Conservation (phyloP, 2,888 invertebrate species). For the Merodon equestris region DNA sequence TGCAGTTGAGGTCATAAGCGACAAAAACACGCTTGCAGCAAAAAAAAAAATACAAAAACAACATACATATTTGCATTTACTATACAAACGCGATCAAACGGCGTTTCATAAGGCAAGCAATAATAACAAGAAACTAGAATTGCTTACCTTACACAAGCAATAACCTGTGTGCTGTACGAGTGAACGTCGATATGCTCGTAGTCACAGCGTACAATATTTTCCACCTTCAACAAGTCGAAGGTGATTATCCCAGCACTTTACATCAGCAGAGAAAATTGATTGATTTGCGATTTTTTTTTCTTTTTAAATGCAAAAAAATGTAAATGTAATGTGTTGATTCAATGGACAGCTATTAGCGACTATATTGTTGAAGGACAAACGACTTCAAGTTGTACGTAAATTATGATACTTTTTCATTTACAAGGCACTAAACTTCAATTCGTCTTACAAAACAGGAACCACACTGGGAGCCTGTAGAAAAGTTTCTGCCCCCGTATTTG, state of each 20-base stretch:
- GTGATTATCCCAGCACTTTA: conserved; percentile 67
- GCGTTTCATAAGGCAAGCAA: conserved; percentile 40
- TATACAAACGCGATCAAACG: conserved; percentile 28
- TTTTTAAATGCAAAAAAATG: conserved; percentile 44
- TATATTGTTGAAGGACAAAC: conserved; percentile 45
- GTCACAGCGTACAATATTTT: conserved; percentile 65
- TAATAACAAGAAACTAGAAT: conserved; percentile 44
- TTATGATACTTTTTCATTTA: conserved; percentile 30
- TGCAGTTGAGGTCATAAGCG: conserved; percentile 55
- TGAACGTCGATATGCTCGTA: conserved; percentile 51
- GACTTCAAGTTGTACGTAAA: conserved; percentile 25
- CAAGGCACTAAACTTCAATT: conserved; percentile 32
- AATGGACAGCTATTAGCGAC: conserved; percentile 45
- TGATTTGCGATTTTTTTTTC: conserved; percentile 65
- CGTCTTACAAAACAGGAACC: conserved; percentile 45
- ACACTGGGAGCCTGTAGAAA: conserved; percentile 36
- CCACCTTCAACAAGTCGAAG: conserved; percentile 64
- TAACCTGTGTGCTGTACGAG: conserved; percentile 4
- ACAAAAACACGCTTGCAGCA: conserved; percentile 62
- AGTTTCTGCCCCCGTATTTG: conserved; percentile 42
- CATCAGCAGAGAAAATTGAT: conserved; percentile 64
- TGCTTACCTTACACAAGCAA: conserved; percentile 36
- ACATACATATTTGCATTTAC: conserved; percentile 58
- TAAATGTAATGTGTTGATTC: conserved; percentile 55
- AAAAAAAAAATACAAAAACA: conserved; percentile 36